These are phyloP conservation scores for Illadopsis cleaveri DNA, from an alignment of 2,113 vertebrate species.

Conservation along the genomic window DNA sequence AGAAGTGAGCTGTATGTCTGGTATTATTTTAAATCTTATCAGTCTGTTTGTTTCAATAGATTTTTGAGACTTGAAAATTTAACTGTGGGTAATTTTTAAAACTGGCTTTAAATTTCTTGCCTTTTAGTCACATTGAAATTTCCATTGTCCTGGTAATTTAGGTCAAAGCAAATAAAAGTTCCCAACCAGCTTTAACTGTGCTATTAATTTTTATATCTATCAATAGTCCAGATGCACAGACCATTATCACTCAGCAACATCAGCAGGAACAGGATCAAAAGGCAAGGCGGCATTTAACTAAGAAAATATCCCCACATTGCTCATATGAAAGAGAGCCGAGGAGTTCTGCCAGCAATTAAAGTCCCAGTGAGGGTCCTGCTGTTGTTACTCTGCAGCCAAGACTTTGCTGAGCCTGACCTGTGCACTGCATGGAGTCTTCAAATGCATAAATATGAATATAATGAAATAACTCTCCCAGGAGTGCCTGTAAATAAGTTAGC, in stretches of 20 bases:
- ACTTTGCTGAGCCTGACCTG: not conserved
- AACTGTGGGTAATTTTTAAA: not conserved
- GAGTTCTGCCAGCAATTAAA: slow-evolving; percentile 35
- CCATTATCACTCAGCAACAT: slow-evolving; percentile 15
- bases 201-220: not conserved
- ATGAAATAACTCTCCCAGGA: not conserved
- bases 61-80: not conserved
- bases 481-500: not conserved
- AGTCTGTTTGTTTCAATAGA: not conserved
- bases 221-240: not conserved
- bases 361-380: slow-evolving; percentile 25
- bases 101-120: not conserved
- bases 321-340: not conserved
- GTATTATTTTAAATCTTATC: slow-evolving; percentile 2
- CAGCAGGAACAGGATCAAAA: slow-evolving; percentile 46
- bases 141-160: not conserved
- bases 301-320: not conserved
- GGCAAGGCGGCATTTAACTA: slow-evolving; percentile 9
- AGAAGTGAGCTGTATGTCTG: not conserved
- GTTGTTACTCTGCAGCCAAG: slow-evolving; percentile 18
- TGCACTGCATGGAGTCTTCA: not conserved
- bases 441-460: not conserved
- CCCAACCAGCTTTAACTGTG: not conserved
- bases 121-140: slow-evolving; percentile 10
- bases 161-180: not conserved